Evolutionary conservation across 2,888 invertebrate genomes (phyloP).

Genomic region (Lithosia quadra): DNA sequence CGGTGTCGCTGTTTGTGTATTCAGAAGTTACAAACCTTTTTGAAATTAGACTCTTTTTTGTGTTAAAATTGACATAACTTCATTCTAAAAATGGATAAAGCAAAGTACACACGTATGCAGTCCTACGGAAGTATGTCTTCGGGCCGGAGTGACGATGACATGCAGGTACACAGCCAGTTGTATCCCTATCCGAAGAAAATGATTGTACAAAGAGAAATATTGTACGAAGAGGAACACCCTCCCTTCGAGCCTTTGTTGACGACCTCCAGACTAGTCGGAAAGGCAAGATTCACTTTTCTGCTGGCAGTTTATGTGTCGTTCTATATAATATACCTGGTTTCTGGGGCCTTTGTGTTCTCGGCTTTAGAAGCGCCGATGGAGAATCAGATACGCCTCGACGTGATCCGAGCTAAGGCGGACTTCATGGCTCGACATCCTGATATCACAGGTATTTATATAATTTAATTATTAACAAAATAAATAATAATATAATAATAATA

Average conservation of each 20-base stretch:
- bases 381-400: constrained; percentile 80
- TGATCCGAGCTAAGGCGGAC: constrained; percentile 83
- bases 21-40: background rate
- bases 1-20: constrained; percentile 27
- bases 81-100: constrained; percentile 63
- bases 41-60: constrained; percentile 3
- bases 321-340: constrained; percentile 88
- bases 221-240: constrained; percentile 80
- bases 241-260: constrained; percentile 79
- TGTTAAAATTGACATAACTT: constrained; percentile 19
- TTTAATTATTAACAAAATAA: no score
- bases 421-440: constrained; percentile 88
- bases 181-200: constrained; percentile 80
- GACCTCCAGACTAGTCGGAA: constrained; percentile 80
- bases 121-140: constrained; percentile 82
- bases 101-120: constrained; percentile 72
- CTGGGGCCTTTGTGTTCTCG: constrained; percentile 90
- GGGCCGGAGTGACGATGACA: constrained; percentile 78
- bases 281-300: constrained; percentile 84
- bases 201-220: constrained; percentile 74
- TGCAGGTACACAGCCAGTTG: constrained; percentile 81
- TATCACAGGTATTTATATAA: constrained; percentile 85
- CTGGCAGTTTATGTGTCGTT: constrained; percentile 85
- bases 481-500: no score
- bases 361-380: constrained; percentile 89